Evolutionary conservation across 2,888 invertebrate species (phyloP).

Genomic region (Escarpia spicata): DNA sequence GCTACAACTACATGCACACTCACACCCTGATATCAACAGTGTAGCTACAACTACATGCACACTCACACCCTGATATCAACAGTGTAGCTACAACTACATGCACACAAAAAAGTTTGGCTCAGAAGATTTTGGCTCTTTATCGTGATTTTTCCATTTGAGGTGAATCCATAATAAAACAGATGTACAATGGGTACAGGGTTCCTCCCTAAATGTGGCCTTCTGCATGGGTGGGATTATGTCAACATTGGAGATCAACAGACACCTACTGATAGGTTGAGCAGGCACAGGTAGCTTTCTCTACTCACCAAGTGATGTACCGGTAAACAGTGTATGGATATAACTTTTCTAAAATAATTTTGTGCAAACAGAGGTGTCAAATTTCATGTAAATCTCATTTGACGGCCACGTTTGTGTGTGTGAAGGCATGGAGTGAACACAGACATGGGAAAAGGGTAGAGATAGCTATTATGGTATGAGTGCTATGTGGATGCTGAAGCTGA

Average conservation of each 20-base stretch:
- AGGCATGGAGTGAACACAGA: neutral
- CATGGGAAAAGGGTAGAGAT: neutral
- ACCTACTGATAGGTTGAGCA: neutral
- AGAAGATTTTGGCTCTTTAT: no score
- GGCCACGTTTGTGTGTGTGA: neutral
- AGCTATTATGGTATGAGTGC: neutral
- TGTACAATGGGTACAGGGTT: no score
- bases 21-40: no score
- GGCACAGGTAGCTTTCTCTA: neutral
- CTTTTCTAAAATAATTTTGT: neutral
- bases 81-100: no score
- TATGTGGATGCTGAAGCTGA: neutral
- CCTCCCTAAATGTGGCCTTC: no score
- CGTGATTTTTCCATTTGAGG: no score
- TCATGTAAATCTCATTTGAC: neutral
- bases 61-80: no score
- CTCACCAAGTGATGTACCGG: neutral
- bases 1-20: no score
- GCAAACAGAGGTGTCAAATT: neutral
- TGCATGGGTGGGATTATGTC: neutral
- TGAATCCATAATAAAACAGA: no score
- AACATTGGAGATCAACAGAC: neutral
- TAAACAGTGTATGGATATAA: neutral
- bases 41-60: no score
- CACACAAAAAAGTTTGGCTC: no score